Base-by-base conservation (phyloP, 2,888 invertebrate species). In the Sympetrum striolatum region DNA sequence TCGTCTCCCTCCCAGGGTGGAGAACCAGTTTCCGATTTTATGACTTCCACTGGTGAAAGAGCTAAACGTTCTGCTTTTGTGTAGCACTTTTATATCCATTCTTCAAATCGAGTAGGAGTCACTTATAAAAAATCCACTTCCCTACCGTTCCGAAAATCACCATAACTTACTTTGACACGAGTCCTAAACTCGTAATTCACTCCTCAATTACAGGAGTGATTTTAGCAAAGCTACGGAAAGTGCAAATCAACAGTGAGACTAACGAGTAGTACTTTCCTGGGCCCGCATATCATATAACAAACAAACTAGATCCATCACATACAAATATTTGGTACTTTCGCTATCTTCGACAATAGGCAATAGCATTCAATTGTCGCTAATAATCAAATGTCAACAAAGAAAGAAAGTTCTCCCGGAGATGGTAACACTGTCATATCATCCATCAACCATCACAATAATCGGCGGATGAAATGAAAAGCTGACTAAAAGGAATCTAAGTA, bases 61-160 rank as follows among this genome's bases (percentile, higher is more conserved):
- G 92, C 93, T 93, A 92, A 94, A 94, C 90, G 94, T 94, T 90
- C 93, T 93, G 92, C 94, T 94, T 92, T 94, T 94, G 91, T 94
- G 94, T 81, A 94, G 91, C 91, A 93, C 92, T 92, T 94, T 94
- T 91, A 93, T 92, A 92, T 93, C 93, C 93, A 94, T 93, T 90
- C 86, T 92, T 91, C 53, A 53, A 81, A 39, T 31, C 60, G 8
- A 37, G 35, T 22, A 58, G 35, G 22, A 58, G 86, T 10, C 86
- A 60, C 35, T 73, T 39, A n/a, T 15, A 25, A 5, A 60, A 15
- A 22, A 37, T 60, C 64, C 86, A 86, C 86, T 86, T 86, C 60
- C 37, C 86, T 60, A 12, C 58, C 14, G 58, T 86, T 37, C 10
- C 22, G 22, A 58, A 60, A 18, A 60, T 48, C 58, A 60, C 86